Evolutionary conservation across 2,113 vertebrate genomes (phyloP), one percentile per base, ranked within the genome.

Genomic region (Glaucidium brasilianum): DNA sequence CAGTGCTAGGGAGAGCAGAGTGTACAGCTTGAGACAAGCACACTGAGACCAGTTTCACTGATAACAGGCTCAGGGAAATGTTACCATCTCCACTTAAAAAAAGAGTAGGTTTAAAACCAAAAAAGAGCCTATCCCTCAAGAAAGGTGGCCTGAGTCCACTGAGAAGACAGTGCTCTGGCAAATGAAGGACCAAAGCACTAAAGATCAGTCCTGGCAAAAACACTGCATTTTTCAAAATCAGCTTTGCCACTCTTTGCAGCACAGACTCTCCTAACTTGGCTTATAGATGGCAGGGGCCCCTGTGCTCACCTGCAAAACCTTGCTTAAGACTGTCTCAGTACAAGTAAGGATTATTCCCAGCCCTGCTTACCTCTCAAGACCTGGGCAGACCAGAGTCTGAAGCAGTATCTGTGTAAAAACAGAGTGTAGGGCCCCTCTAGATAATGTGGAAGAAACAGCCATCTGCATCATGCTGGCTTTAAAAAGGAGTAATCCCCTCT

Each of bases 1-100:
- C 96, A 99, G 98, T n/a, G 99, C 99, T 99, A 85, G 62, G 67
- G 63, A 75, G 62, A 95, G 90, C 72, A 96, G 6, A 76, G 60
- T 27, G 53, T 30, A 92, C 8, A 88, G 52, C 43, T 85, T 95
- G 45, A 96, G 92, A 74, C n/a, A 63, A 41, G 27, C 47, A 77
- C 16, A 39, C 15, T 35, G 34, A 69, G 63, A 82, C 37, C 32
- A 73, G 41, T 71, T 85, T 60, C 12, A 67, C 1, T 64, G 39
- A 16, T 78, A 75, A 67, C 9, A 8, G 32, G 10, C 14, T 74
- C 72, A 83, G 34, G 43, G 49, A 67, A 86, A 64, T 19, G 6
- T 52, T 66, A 58, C 12, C 37, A 60, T 73, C 45, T 58, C 53
- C 25, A 27, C 76, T 75, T 92, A 77, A 75, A 63, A 55, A 55